phyloP scores from a whole-genome alignment of 2,797 vertebrate genomes.

The Choloepus didactylus region DNA sequence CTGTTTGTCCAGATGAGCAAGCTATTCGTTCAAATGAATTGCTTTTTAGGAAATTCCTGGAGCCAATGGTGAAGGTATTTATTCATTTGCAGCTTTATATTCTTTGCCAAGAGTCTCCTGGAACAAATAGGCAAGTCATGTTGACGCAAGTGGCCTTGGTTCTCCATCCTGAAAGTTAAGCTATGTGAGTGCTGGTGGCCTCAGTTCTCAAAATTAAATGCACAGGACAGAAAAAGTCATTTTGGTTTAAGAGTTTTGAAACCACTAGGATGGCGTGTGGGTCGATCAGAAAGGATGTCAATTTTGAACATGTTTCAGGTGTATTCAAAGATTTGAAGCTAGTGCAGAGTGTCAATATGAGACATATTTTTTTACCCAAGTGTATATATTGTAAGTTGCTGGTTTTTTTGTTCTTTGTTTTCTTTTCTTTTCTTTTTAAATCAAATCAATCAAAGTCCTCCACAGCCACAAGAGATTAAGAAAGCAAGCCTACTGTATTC shows the following conservation, averaged over 20 bases:
- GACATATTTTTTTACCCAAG: neutral
- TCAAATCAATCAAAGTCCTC: neutral
- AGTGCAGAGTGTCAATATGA: neutral
- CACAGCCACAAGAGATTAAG: neutral
- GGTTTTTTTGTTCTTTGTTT: too few relatives aligned
- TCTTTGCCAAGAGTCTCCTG: slow-evolving; percentile 51
- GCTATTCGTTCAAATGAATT: slow-evolving; percentile 29
- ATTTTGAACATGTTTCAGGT: neutral
- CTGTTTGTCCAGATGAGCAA: slow-evolving; percentile 47
- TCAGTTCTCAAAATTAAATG: neutral
- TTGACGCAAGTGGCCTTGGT: slow-evolving; percentile 29
- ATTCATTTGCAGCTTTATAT: neutral
- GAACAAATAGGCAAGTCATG: slow-evolving; percentile 21
- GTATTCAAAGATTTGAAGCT: neutral
- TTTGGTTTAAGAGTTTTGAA: neutral
- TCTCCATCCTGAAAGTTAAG: neutral
- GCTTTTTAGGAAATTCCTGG: slow-evolving; percentile 32
- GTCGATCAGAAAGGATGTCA: neutral
- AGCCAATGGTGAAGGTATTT: slow-evolving; percentile 31
- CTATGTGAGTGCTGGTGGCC: neutral
- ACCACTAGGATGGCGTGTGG: neutral
- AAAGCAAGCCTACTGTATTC: neutral
- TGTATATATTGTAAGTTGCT: neutral
- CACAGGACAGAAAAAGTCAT: neutral
- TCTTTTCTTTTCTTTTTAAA: neutral